Percentiles rank a stretch among this genome's conserved stretches.
These are phyloP conservation scores for Gobius niger DNA, from an alignment of 2,113 vertebrate genomes.

Conservation along the genomic window DNA sequence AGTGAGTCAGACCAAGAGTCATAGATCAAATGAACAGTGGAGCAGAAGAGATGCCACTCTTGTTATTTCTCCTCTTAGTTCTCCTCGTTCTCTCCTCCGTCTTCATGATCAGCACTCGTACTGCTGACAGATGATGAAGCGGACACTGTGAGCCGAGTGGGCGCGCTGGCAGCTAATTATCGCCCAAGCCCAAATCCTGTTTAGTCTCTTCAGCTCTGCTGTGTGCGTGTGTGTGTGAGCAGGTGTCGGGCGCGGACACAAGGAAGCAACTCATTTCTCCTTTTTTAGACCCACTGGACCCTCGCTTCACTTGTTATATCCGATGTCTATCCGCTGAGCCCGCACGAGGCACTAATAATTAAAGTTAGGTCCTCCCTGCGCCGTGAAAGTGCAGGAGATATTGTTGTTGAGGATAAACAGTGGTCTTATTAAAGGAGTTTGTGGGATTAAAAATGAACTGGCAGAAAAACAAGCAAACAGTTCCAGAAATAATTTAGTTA, in stretches of 20 bases:
- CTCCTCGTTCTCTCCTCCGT: slow-evolving; percentile 27
- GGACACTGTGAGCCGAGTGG: slow-evolving; percentile 11
- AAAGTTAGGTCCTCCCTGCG: not conserved
- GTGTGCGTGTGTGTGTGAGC: slow-evolving; percentile 11
- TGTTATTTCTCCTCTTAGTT: slow-evolving; percentile 31
- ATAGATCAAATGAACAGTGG: not conserved
- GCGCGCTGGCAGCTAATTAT: slow-evolving; percentile 51
- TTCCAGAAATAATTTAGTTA: not conserved
- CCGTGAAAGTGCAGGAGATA: not conserved
- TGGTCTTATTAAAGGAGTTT: not conserved
- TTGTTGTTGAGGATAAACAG: not conserved
- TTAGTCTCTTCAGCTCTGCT: slow-evolving; percentile 44
- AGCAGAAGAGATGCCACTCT: not conserved
- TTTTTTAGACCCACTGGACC: not conserved
- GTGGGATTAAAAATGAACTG: not conserved
- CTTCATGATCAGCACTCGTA: slow-evolving; percentile 20
- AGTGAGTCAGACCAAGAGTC: not conserved
- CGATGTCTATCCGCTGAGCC: not conserved
- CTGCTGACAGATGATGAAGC: slow-evolving; percentile 35
- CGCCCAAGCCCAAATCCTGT: slow-evolving; percentile 50
- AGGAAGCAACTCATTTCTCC: not conserved
- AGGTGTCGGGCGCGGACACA: slow-evolving; percentile 19
- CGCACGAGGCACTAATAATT: slow-evolving; percentile 1
- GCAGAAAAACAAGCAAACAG: not conserved
- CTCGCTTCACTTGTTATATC: not conserved